Evolutionary conservation across 2,113 vertebrate species (phyloP).

Genomic region (Trochalopteron elliotii): DNA sequence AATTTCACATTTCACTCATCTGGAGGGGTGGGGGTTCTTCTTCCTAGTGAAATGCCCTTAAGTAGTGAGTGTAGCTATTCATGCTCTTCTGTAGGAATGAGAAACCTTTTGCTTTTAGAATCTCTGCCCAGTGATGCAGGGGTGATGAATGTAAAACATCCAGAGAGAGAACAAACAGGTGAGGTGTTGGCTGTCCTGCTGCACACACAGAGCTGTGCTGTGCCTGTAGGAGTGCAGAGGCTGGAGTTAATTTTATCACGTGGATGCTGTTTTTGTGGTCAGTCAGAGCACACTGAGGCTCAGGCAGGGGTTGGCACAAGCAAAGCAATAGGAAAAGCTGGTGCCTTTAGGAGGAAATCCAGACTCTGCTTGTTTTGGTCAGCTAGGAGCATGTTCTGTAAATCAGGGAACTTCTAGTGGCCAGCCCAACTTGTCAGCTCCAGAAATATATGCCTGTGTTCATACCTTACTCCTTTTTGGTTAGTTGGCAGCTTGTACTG

Average conservation of each 20-base stretch:
- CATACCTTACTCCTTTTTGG: background rate
- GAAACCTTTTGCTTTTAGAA: background rate
- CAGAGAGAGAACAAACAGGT: background rate
- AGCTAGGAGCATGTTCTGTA: background rate
- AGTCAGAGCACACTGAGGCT: background rate
- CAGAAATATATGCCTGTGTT: background rate
- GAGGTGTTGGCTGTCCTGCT: background rate
- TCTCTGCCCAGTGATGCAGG: background rate
- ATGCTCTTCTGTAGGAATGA: background rate
- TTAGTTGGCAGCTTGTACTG: background rate
- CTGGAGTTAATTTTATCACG: background rate
- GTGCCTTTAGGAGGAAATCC: background rate
- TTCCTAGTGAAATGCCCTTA: background rate
- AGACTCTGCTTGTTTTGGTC: conserved; percentile 10
- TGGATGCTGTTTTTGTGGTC: background rate
- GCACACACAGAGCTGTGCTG: background rate
- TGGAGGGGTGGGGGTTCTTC: background rate
- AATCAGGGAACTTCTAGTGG: background rate
- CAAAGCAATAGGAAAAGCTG: background rate
- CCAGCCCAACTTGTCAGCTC: background rate
- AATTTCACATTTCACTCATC: background rate
- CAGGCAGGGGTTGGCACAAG: background rate
- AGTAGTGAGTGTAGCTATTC: background rate
- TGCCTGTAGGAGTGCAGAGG: background rate
- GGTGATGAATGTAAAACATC: background rate